Percentiles rank a stretch among this genome's conserved stretches.
Conservation (phyloP, 2,888 invertebrate genomes). For the Caenorhabditis sinica region DNA sequence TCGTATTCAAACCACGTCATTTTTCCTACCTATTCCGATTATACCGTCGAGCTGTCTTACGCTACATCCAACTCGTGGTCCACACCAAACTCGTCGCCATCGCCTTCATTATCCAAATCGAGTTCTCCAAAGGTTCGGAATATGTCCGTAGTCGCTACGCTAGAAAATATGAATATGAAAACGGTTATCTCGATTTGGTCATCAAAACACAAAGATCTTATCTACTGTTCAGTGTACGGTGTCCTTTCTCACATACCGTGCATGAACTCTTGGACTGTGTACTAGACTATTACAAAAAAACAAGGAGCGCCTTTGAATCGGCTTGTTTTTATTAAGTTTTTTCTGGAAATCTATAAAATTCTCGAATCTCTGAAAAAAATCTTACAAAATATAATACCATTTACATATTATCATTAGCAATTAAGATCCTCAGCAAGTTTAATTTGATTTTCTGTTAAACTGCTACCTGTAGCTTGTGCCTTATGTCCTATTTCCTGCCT, state of each 20-base stretch:
- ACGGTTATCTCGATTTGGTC: conserved; percentile 21
- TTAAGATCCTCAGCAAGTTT: background rate
- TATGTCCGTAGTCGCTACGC: background rate
- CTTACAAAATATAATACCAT: too few species aligned
- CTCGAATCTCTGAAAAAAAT: too few species aligned
- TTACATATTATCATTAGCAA: conserved; percentile 1
- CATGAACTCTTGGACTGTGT: conserved; percentile 20
- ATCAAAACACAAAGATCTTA: conserved; percentile 43
- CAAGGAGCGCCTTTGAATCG: background rate
- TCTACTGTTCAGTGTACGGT: conserved; percentile 18
- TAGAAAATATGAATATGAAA: conserved; percentile 24
- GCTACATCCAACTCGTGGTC: conserved; percentile 31
- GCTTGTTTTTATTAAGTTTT: background rate
- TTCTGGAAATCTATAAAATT: background rate
- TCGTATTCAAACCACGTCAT: conserved; percentile 16
- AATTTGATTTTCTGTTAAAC: conserved; percentile 6
- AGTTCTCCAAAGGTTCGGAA: conserved; percentile 54
- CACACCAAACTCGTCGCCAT: conserved; percentile 40
- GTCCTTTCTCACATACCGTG: background rate
- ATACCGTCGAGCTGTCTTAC: conserved; percentile 48
- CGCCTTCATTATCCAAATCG: conserved; percentile 42
- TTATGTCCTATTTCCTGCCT: conserved; percentile 11
- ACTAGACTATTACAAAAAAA: conserved; percentile 14
- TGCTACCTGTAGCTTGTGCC: conserved; percentile 18
- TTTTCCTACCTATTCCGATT: conserved; percentile 34